Conservation (phyloP, 2,113 vertebrate species). For the Mus musculus region DNA sequence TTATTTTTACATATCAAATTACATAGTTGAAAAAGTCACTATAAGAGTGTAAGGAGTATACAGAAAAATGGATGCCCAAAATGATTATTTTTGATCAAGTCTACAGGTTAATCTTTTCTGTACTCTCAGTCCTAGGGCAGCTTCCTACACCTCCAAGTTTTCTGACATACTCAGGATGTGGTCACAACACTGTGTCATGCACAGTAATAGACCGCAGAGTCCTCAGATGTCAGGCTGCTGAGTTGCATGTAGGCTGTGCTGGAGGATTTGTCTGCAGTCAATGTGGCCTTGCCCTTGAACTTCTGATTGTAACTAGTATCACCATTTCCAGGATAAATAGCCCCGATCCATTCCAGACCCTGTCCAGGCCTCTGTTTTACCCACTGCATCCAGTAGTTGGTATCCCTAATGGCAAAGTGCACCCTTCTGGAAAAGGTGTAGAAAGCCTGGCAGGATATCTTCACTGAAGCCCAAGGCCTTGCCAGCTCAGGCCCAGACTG, state of each 20-base stretch:
- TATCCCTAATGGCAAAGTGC: too few relatives aligned
- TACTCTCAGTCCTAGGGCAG: neutral
- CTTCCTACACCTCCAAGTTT: neutral
- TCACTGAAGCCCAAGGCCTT: neutral
- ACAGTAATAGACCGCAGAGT: neutral
- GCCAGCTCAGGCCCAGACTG: neutral
- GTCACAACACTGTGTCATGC: neutral
- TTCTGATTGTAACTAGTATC: rapidly evolving
- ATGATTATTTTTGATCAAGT: too few relatives aligned
- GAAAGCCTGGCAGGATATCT: neutral
- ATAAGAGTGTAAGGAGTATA: neutral
- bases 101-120: too few relatives aligned
- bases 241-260: neutral
- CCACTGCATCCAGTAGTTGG: neutral
- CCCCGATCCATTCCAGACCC: neutral
- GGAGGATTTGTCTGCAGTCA: neutral
- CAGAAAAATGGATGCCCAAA: neutral
- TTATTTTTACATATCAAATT: neutral
- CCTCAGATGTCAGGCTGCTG: neutral
- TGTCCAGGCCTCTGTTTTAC: neutral
- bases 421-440: neutral
- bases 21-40: neutral
- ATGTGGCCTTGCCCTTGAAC: neutral
- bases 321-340: rapidly evolving
- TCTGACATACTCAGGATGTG: neutral